Base-by-base conservation (phyloP, 2,888 invertebrate genomes). In the Chymomyza fuscimana region DNA sequence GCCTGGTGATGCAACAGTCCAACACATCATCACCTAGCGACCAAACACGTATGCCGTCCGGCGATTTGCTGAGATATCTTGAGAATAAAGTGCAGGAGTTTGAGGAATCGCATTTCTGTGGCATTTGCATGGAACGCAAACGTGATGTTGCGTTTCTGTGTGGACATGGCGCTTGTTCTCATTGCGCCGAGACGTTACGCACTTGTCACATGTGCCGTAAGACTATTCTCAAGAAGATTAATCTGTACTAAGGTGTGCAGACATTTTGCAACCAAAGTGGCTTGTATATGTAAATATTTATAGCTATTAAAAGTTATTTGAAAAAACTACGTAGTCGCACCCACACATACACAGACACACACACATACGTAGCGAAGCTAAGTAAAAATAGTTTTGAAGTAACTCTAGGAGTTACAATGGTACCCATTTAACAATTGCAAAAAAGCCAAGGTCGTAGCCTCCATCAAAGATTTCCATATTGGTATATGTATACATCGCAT, bases 121-220 rank as follows among this genome's bases (percentile, higher is more conserved):
- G 96, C 67, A 97, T 97, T 81, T 97, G 97, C 90, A 96, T 97
- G 97, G 97, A 97, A 88, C 93, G 96, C 50, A 94, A 94, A 72
- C 93, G 95, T 51, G 96, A 96, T 88, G 95, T 97, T 22, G 97
- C 95, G 25, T 97, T 97, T 90, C 93, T 97, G n/a, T 97, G 97
- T 87, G 97, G 97, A 1, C 97, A 97, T 87, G 95, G 95, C 25
- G 95, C 97, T 15, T 97, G 97, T 91, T 94, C 95, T 65, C 94
- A 94, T 79, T 97, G 97, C 90, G 95, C 97, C 0, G 95, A 95
- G 75, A 95, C 97, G 0, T 92, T 97, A 50, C 94, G 95, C 87
- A 95, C 94, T 22, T 97, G 97, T 92, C 97, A 97, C 92, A 97
- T 97, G 96, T 92, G 92, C 75, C 90, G 92, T 65, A 92, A 92